Percentiles rank a stretch among this genome's conserved stretches.
phyloP scores from a whole-genome alignment of 2,797 vertebrate species.

The Avahi laniger region DNA sequence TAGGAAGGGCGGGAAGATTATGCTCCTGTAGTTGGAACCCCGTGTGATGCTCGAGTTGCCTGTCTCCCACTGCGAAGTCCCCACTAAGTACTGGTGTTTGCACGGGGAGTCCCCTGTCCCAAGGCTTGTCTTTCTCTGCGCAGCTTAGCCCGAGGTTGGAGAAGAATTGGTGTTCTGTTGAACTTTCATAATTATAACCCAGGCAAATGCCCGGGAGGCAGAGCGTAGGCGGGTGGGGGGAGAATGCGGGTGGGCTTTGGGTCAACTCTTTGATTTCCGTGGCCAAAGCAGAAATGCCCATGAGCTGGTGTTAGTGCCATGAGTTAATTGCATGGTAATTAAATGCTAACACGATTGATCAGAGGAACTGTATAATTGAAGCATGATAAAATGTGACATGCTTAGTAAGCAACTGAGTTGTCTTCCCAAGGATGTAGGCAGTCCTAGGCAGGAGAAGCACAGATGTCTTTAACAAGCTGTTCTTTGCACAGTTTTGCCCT shows the following conservation, averaged over 20 bases:
- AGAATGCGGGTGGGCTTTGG: background rate
- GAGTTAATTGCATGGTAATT: slow-evolving; percentile 60
- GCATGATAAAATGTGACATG: slow-evolving; percentile 57
- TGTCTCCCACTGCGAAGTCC: background rate
- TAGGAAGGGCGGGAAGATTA: background rate
- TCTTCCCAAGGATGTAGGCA: slow-evolving; percentile 41
- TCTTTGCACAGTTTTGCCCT: background rate
- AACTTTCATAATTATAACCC: background rate
- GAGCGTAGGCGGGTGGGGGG: background rate
- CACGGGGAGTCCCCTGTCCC: accelerated
- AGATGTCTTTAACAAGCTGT: slow-evolving; percentile 41
- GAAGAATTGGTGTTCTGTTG: background rate
- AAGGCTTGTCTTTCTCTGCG: background rate
- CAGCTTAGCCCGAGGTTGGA: background rate
- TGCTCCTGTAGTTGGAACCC: background rate
- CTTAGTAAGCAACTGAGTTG: slow-evolving; percentile 67
- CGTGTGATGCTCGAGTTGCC: background rate
- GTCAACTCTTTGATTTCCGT: background rate
- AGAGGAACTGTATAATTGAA: slow-evolving; percentile 61
- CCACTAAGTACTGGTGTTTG: background rate
- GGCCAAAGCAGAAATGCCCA: slow-evolving; percentile 44
- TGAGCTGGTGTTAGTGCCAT: slow-evolving; percentile 14
- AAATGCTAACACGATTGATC: slow-evolving; percentile 48
- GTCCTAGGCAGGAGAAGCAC: background rate
- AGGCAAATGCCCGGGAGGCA: background rate